Percentiles rank a stretch among this genome's conserved stretches.
Conservation (phyloP, 2,113 vertebrate genomes). For the Daphoenositta chrysoptera region DNA sequence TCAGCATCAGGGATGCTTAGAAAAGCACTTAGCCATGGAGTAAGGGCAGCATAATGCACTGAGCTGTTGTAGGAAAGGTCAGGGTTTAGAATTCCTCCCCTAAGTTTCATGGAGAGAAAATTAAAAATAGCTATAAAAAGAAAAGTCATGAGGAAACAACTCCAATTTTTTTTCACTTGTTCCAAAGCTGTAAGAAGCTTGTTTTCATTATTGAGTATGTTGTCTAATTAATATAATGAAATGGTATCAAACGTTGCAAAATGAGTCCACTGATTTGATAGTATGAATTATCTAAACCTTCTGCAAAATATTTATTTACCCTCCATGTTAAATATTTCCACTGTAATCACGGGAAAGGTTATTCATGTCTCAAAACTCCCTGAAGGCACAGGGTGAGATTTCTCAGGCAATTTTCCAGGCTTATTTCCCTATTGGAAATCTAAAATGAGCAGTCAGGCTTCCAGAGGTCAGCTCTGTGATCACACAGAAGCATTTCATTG, state of each 20-base stretch:
- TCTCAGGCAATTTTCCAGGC: neutral
- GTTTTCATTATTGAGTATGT: neutral
- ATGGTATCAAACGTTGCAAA: neutral
- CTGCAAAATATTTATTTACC: neutral
- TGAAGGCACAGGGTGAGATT: neutral
- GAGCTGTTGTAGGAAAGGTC: neutral
- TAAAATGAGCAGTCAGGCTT: neutral
- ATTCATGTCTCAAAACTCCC: neutral
- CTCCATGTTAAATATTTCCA: neutral
- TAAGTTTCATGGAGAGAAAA: neutral
- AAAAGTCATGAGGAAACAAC: neutral
- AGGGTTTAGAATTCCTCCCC: neutral
- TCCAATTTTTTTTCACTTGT: neutral
- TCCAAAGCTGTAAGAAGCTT: neutral
- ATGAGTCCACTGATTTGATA: neutral
- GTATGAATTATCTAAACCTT: neutral
- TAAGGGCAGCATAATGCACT: neutral
- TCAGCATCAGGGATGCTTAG: conserved; percentile 1
- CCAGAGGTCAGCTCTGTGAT: neutral
- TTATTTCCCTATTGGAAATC: neutral
- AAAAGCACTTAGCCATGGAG: neutral
- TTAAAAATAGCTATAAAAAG: neutral
- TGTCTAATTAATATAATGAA: neutral
- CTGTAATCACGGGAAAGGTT: neutral
- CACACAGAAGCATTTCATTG: neutral